phyloP scores from a whole-genome alignment of 2,888 invertebrate species.

The Oxyteleia sp. region DNA sequence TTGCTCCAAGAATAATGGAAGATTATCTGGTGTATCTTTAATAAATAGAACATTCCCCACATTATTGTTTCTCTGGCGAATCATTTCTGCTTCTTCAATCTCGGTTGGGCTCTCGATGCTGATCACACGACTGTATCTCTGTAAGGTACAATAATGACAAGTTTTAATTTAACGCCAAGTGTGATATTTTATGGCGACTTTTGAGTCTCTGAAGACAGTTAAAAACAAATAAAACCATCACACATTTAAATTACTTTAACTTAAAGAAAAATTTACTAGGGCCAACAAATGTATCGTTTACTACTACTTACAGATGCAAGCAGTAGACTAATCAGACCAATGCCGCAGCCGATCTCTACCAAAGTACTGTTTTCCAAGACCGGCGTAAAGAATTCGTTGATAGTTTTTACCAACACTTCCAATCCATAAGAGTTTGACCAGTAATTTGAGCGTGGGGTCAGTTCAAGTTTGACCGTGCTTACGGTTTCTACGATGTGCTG shows the following conservation, averaged over 20 bases:
- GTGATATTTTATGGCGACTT: no score
- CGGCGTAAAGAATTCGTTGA: constrained; percentile 82
- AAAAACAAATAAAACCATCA: no score
- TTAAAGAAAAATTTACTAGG: no score
- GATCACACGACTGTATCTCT: constrained; percentile 79
- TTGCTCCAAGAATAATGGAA: constrained; percentile 78
- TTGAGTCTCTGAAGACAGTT: no score
- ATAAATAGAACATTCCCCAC: constrained; percentile 84
- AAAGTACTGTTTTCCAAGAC: constrained; percentile 79
- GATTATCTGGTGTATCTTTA: constrained; percentile 81
- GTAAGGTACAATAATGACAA: no score
- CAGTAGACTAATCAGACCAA: constrained; percentile 84
- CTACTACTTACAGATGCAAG: constrained; percentile 84
- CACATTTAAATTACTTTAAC: no score
- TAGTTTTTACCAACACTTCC: constrained; percentile 82
- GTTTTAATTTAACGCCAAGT: no score
- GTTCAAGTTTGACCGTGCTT: constrained; percentile 82
- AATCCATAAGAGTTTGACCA: constrained; percentile 85
- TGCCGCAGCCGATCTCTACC: constrained; percentile 85
- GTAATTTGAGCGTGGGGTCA: constrained; percentile 85
- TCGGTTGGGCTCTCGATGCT: constrained; percentile 84
- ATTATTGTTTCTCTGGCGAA: constrained; percentile 82
- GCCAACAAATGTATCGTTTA: no score
- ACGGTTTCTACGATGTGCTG: constrained; percentile 83
- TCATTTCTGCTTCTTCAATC: constrained; percentile 85